These are phyloP conservation scores for Cydia fagiglandana DNA, from an alignment of 1,140 invertebrate genomes.

Conservation along the genomic window DNA sequence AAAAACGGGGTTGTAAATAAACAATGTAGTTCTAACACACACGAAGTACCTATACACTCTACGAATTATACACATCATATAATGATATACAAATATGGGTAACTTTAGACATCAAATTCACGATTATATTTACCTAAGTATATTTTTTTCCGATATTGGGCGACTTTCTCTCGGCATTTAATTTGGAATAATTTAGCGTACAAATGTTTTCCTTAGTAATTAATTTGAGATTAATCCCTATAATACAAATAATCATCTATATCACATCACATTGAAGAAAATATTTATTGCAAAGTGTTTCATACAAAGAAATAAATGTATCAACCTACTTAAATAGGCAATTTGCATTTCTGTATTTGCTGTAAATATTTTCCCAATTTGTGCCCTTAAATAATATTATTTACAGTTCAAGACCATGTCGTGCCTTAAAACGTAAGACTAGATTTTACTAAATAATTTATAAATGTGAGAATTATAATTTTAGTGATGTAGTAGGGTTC, in stretches of 20 bases:
- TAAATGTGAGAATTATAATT: slow-evolving; percentile 57
- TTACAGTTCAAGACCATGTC: slow-evolving; percentile 67
- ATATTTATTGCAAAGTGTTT: slow-evolving; percentile 57
- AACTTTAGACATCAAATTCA: slow-evolving; percentile 68
- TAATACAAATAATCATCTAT: slow-evolving; percentile 61
- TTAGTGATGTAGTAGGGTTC: slow-evolving; percentile 58
- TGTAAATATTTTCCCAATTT: slow-evolving; percentile 61
- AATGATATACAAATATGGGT: slow-evolving; percentile 35
- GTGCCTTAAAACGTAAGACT: slow-evolving; percentile 75
- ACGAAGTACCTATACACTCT: slow-evolving; percentile 17
- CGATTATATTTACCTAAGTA: slow-evolving; percentile 62
- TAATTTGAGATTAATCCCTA: slow-evolving; percentile 69
- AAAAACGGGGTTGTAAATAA: slow-evolving; percentile 14
- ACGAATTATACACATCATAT: slow-evolving; percentile 26
- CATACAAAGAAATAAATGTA: slow-evolving; percentile 40
- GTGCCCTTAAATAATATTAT: slow-evolving; percentile 65
- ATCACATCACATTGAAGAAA: slow-evolving; percentile 67
- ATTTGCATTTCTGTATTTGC: slow-evolving; percentile 40
- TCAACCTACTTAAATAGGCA: slow-evolving; percentile 19
- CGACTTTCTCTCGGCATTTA: slow-evolving; percentile 59
- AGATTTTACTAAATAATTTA: slow-evolving; percentile 75
- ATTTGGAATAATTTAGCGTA: slow-evolving; percentile 46
- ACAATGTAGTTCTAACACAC: slow-evolving; percentile 16
- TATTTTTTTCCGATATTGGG: slow-evolving; percentile 40
- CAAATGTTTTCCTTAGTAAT: slow-evolving; percentile 46